phyloP scores from a whole-genome alignment of 1,140 invertebrate genomes.

The Zaprionus kolodkinae region DNA sequence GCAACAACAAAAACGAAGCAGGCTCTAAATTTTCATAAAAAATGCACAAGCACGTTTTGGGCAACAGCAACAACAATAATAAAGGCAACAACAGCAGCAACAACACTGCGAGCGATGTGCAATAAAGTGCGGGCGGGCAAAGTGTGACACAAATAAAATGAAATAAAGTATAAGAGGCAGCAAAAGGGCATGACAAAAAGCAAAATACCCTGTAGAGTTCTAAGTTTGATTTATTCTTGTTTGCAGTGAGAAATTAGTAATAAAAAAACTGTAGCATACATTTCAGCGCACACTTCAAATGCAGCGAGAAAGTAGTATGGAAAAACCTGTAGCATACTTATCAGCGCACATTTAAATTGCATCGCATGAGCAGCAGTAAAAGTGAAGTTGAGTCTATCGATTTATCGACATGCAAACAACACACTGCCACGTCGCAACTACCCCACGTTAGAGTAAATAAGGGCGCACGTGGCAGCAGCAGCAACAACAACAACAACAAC shows the following conservation, averaged over 20 bases:
- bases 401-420: background rate
- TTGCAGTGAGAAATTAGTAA: background rate
- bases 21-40: slow-evolving; percentile 80
- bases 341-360: background rate
- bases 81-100: slow-evolving; percentile 6
- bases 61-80: slow-evolving; percentile 18
- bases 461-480: background rate
- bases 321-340: background rate
- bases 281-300: background rate
- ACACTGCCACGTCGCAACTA: slow-evolving; percentile 12
- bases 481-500: background rate
- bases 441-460: slow-evolving; percentile 17
- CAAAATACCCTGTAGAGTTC: background rate
- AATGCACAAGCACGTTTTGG: slow-evolving; percentile 68
- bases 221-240: background rate
- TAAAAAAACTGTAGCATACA: background rate
- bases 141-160: slow-evolving; percentile 66
- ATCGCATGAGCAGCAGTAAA: background rate
- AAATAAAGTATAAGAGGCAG: slow-evolving; percentile 12
- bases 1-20: slow-evolving; percentile 41
- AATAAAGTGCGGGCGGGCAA: slow-evolving; percentile 67
- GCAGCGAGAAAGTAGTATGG: background rate
- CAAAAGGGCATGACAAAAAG: background rate
- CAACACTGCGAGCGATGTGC: slow-evolving; percentile 45
- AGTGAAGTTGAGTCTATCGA: background rate